Evolutionary conservation across 2,888 invertebrate genomes (phyloP).

Genomic region (Acanthosepion esculentum): DNA sequence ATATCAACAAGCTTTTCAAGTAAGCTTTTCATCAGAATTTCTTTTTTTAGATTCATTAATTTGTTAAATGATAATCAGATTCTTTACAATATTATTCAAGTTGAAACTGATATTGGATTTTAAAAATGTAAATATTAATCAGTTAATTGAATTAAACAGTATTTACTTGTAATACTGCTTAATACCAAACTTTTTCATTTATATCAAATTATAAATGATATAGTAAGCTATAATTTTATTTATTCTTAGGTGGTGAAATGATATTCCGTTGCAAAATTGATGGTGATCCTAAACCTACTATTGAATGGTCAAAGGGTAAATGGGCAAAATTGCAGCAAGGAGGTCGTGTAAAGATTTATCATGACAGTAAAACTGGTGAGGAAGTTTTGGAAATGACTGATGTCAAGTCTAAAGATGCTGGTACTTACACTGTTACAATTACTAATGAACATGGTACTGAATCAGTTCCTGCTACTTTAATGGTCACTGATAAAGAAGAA

Average conservation of each 20-base stretch:
- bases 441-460: conserved; percentile 73
- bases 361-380: conserved; percentile 67
- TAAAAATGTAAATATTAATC: too few species aligned
- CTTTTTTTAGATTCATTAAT: not conserved
- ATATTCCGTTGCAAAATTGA: conserved; percentile 72
- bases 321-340: conserved; percentile 72
- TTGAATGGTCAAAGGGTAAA: conserved; percentile 75
- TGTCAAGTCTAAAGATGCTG: conserved; percentile 72
- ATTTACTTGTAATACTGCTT: too few species aligned
- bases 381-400: conserved; percentile 71
- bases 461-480: conserved; percentile 72
- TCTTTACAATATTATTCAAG: too few species aligned
- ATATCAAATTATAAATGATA: not conserved
- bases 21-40: not conserved
- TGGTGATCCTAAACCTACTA: conserved; percentile 72
- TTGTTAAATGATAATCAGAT: too few species aligned
- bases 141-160: too few species aligned
- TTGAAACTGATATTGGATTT: too few species aligned
- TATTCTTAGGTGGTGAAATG: conserved; percentile 65
- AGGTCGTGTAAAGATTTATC: conserved; percentile 66
- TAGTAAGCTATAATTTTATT: not conserved
- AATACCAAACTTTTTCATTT: too few species aligned
- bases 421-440: conserved; percentile 73
- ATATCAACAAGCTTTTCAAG: not conserved
- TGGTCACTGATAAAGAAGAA: conserved; percentile 73